Base-by-base conservation (phyloP, 1,140 invertebrate species). In the Ridgeia piscesae region DNA sequence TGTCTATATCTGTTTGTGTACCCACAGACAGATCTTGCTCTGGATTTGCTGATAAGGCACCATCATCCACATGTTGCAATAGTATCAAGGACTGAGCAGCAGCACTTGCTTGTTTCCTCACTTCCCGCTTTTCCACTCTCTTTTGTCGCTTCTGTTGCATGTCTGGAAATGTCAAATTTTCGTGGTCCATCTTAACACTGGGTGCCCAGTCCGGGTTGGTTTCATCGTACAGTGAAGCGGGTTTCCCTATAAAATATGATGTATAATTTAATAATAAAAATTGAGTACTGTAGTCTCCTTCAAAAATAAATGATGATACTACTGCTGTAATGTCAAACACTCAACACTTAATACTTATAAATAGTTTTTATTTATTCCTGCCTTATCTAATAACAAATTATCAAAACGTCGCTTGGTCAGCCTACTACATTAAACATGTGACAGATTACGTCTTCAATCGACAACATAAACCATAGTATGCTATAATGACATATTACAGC, bases 11-110 rank as follows among this genome's bases (percentile, higher is more conserved):
- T 9, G 89, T 89, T 27, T 89, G 89, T 33, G 89, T 33, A 11
- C 89, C 89, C 89, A 89, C 89, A 89, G 89, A 89, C 89, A 89
- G 27, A 33, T 89, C 89, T 89, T 89, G 11, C 34, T 89, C 33
- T 27, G 8, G 89, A 89, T 9, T 89, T 11, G 89, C 89, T 89
- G 0, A 89, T 89, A 31, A 89, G 31, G 89, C 89, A 89, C 89
- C 89, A 8, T 89, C 89, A 34, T 89, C 89, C 34, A 89, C 89
- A 89, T 8, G 8, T 89, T 89, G n/a, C 89, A 89, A 31, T 31
- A 33, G 34, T 11, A 89, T 11, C 89, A 89, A 31, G 11, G 89
- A 89, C 89, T 89, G 8, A 27, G 89, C 89, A 11, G 1, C 89
- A 89, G 89, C 89, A 89, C 89, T 89, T 89, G n/a, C 89, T 89